A percentile compares a stretch with the other conserved stretches of the same genome.
Evolutionary conservation across 2,888 invertebrate species (phyloP).

Genomic region (Epirrhoe alternata): DNA sequence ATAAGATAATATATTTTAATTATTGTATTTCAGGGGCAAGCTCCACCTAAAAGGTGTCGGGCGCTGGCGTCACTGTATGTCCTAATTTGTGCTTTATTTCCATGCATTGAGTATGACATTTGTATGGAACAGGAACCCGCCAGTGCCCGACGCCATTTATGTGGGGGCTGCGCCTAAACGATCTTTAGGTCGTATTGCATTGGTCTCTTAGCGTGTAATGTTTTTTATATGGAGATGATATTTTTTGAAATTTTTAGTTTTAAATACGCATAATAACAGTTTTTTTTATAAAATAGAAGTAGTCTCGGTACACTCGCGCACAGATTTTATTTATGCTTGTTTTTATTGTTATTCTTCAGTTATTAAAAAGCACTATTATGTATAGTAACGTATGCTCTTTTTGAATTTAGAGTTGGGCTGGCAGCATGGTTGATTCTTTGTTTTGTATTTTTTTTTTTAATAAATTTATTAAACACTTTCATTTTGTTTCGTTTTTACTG

Average conservation of each 20-base stretch:
- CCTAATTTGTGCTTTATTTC: too few relatives aligned
- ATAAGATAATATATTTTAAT: slow-evolving; percentile 51
- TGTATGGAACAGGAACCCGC: too few relatives aligned
- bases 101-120: too few relatives aligned
- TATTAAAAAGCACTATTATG: slow-evolving; percentile 60
- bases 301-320: slow-evolving; percentile 46
- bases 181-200: slow-evolving; percentile 52
- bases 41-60: too few relatives aligned
- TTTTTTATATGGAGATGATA: slow-evolving; percentile 65
- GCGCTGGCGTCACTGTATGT: too few relatives aligned
- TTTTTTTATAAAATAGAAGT: slow-evolving; percentile 35
- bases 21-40: too few relatives aligned
- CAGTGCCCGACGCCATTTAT: too few relatives aligned
- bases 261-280: slow-evolving; percentile 40
- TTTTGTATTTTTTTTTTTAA: slow-evolving; percentile 76
- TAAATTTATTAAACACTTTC: slow-evolving; percentile 79
- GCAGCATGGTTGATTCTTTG: slow-evolving; percentile 74
- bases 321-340: slow-evolving; percentile 46
- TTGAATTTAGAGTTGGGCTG: slow-evolving; percentile 68
- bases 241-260: slow-evolving; percentile 58
- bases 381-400: slow-evolving; percentile 67
- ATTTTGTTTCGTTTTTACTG: slow-evolving; percentile 56
- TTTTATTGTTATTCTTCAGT: slow-evolving; percentile 54
- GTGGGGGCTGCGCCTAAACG: too few relatives aligned
- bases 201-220: slow-evolving; percentile 66